A percentile compares a stretch with the other conserved stretches of the same genome.
Evolutionary conservation across 2,797 vertebrate species (phyloP).

Genomic region (Mastacembelus armatus): DNA sequence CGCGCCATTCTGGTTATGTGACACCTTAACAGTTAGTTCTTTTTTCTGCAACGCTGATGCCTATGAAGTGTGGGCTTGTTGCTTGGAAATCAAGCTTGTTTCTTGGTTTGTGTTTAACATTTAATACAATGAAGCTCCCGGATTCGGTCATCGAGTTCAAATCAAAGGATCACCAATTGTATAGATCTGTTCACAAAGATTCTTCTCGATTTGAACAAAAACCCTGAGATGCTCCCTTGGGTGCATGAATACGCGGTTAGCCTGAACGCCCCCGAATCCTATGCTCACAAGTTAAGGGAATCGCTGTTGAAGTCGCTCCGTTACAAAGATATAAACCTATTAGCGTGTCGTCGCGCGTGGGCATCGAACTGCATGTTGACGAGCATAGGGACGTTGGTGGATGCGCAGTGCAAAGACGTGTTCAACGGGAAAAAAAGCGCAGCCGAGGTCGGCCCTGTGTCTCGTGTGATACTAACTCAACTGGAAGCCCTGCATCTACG

Average conservation of each 20-base stretch:
- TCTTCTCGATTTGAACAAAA: not conserved
- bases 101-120: not conserved
- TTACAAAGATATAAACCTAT: not conserved
- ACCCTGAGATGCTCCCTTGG: not conserved
- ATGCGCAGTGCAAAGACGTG: conserved; percentile 18
- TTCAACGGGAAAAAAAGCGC: not conserved
- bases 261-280: not conserved
- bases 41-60: too few relatives aligned
- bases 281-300: fast-evolving
- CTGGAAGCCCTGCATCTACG: not conserved
- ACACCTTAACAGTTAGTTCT: too few relatives aligned
- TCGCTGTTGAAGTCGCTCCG: not conserved
- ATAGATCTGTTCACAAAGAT: conserved; percentile 20
- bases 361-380: not conserved
- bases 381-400: not conserved
- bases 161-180: fast-evolving
- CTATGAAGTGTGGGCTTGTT: too few relatives aligned
- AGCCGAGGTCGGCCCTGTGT: fast-evolving
- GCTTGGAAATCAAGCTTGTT: too few relatives aligned
- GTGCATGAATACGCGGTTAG: not conserved
- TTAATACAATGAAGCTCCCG: conserved; percentile 27
- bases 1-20: too few relatives aligned
- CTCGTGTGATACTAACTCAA: conserved; percentile 10
- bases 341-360: not conserved
- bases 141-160: not conserved